phyloP scores from a whole-genome alignment of 2,113 vertebrate species.

The Micronycteris hirsuta region DNA sequence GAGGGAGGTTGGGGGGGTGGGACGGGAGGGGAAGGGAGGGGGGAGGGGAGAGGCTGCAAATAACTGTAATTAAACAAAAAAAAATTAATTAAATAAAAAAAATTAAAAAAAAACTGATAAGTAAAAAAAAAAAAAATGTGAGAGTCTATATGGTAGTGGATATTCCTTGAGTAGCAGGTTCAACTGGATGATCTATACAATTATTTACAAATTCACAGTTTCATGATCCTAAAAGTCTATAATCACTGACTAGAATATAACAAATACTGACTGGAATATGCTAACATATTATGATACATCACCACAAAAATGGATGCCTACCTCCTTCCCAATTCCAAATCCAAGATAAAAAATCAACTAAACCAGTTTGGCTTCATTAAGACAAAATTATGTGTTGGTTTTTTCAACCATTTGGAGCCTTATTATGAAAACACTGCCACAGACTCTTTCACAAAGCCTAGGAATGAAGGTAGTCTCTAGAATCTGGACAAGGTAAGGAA shows the following conservation, averaged over 20 bases:
- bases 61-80: too few relatives aligned
- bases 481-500: background rate
- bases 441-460: background rate
- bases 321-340: background rate
- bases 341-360: background rate
- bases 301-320: background rate
- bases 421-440: background rate
- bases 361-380: background rate
- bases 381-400: background rate
- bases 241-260: background rate
- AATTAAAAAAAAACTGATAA: too few relatives aligned
- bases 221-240: background rate
- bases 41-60: too few relatives aligned
- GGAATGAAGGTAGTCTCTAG: background rate
- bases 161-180: background rate
- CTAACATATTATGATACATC: background rate
- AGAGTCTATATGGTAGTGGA: background rate
- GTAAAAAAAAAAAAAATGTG: too few relatives aligned
- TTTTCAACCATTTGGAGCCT: background rate
- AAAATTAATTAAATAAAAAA: too few relatives aligned
- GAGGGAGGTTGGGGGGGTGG: too few relatives aligned
- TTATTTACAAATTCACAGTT: background rate
- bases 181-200: background rate
- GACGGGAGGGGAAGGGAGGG: too few relatives aligned
- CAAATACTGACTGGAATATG: background rate